These are phyloP conservation scores for Drosophila lowei DNA, from an alignment of 1,140 invertebrate species.

Conservation along the genomic window DNA sequence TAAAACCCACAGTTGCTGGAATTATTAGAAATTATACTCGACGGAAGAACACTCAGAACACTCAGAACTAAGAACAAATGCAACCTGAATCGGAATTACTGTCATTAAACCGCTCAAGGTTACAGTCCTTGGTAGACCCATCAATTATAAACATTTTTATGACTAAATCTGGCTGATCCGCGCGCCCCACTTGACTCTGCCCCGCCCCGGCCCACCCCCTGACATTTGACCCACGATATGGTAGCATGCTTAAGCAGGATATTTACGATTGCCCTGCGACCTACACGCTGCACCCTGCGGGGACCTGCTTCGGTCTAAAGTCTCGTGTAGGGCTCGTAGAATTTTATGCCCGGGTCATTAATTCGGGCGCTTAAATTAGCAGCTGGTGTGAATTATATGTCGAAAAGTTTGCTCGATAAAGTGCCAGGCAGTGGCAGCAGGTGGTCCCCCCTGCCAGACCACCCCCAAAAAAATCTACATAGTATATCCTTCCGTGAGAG, in stretches of 20 bases:
- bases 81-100: too few relatives aligned
- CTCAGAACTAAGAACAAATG: too few relatives aligned
- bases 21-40: too few relatives aligned
- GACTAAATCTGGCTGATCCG: slow-evolving; percentile 39
- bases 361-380: slow-evolving; percentile 74
- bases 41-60: too few relatives aligned
- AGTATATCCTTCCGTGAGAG: slow-evolving; percentile 28
- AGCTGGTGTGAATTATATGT: slow-evolving; percentile 78
- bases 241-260: slow-evolving; percentile 31
- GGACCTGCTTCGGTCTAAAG: slow-evolving; percentile 27
- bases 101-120: slow-evolving; percentile 3
- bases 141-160: slow-evolving; percentile 46
- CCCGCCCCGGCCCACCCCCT: background rate
- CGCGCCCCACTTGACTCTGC: slow-evolving; percentile 12
- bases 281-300: too few relatives aligned
- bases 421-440: slow-evolving; percentile 18
- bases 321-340: slow-evolving; percentile 29
- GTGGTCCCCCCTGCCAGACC: background rate
- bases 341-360: slow-evolving; percentile 70
- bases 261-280: slow-evolving; percentile 38
- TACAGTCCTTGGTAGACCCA: slow-evolving; percentile 10
- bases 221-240: slow-evolving; percentile 41
- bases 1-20: too few relatives aligned
- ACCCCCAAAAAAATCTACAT: slow-evolving; percentile 10
- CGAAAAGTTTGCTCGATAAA: slow-evolving; percentile 77